Base-by-base conservation (phyloP, 1,140 invertebrate species). In the Brachionus asplanchnoidis region DNA sequence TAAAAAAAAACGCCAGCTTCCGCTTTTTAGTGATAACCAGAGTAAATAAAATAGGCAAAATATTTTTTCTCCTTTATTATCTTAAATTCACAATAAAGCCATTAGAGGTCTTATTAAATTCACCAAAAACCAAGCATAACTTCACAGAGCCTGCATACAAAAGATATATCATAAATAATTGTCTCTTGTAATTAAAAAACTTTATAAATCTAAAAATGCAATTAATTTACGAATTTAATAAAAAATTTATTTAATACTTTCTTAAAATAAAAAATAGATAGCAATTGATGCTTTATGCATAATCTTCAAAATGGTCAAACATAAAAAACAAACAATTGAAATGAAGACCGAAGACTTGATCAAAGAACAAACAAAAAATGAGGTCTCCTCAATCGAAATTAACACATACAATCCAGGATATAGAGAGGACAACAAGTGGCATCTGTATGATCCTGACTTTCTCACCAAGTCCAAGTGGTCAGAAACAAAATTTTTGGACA, bases 401-500 rank as follows among this genome's bases (percentile, higher is more conserved):
- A 70, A 84, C 23, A 26, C 9, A 3, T 68, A n/a, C 44, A 32
- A 23, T 32, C 82, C 82, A 11, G 82, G 82, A 23, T 68, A 70
- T 40, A 65, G 82, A 32, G 65, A 44, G 9, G 82, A 84, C 36
- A 84, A 84, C 36, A 17, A 44, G 12, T 84, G 82, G 82, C 20
- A 82, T 28, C 42, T 82, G 53, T 82, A 40, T 46, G 32, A 68
- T 40, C 23, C 50, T 9, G 26, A 82, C n/a, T 82, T 82, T 82
- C 42, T 82, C 7, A 14, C 7, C 9, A 26, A 82, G 20, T 17
- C n/a, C 12, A 60, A 46, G 5, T 82, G 79, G 79, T 82, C 79
- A 11, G 53, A 82, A 26, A 68, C 79, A 14, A 60, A 92, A 44
- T 93, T 92, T 87, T 88, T 95, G 6, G 93, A 95, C 87, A 93